Base-by-base conservation (phyloP, 2,797 vertebrate species). In the Eulemur albifrons region DNA sequence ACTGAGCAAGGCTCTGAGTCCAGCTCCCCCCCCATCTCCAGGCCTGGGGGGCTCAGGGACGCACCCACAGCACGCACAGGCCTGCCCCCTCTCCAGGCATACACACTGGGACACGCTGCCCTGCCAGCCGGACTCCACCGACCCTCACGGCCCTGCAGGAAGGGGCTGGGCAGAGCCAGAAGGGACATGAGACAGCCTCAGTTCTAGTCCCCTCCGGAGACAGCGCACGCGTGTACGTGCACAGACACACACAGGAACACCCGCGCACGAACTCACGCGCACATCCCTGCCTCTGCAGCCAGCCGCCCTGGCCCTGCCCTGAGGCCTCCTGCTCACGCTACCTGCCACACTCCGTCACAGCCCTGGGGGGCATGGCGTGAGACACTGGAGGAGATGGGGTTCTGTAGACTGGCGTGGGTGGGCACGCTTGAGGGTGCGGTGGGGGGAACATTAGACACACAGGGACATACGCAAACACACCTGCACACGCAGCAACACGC, bases 161-260 rank as follows among this genome's bases (percentile, higher is more conserved):
- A 40, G 40, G 20, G 13, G 59, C 48, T 72, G 0, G 8, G 59
- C 25, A 67, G 79, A 72, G 57, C 88, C 2, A 2, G 59, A 40
- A 48, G 35, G 23, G 50, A 27, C n/a, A 61, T 38, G 6, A 8
- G 45, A 35, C 38, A 30, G 40, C 50, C 2, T 67, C 76, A 38
- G 13, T 38, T 17, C 54, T 11, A 12, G 35, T n/a, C 25, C n/a
- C 13, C 10, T 82, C 43, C 2, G 15, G 57, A 83, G 35, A 82
- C 2, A 40, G 57, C 1, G 2, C 38, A 32, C 27, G 1, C 12
- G 2, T 4, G 4, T 3, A 7, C 38, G 32, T 25, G 17, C 30
- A 12, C 20, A 25, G 9, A 43, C 32, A 4, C 20, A 27, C 50
- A 17, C 10, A 1, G 21, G 35, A 23, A 48, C 38, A 52, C 14